Base-by-base conservation (phyloP, 2,797 vertebrate genomes). In the Nannoperca australis region DNA sequence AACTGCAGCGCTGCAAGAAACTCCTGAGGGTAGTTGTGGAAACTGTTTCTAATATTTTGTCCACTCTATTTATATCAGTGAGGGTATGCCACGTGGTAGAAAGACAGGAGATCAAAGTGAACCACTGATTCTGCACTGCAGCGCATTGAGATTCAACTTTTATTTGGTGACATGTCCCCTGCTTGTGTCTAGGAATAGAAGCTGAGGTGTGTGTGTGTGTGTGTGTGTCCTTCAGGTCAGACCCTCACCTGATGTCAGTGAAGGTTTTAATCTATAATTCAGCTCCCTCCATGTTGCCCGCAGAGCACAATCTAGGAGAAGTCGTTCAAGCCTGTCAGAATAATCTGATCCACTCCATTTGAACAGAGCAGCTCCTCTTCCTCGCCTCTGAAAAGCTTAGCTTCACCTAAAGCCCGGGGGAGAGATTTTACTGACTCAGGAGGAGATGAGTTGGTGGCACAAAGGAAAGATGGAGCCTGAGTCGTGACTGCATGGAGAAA, bases 201-300 rank as follows among this genome's bases (percentile, higher is more conserved):
- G 7, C 59, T 0, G 18, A 50, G 51, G 36, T 49, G 79, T 63
- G 70, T 73, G 22, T 67, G 53, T 65, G 70, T 73, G 27, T 67
- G 54, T 65, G 40, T 20, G 65, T 75, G 47, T 53, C 45, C 66
- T 63, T 66, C 70, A 66, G 70, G 55, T 77, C 79, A 55, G 42
- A 22, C 53, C 55, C 45, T 63, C 76, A 78, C 71, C 83, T 87
- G 76, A 85, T 73, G 82, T 68, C 59, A 45, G 69, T 1, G 8
- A 7, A 73, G 67, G 64, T 75, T 81, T 72, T 79, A 72, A 92
- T 92, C 84, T 88, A 90, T 89, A 91, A 92, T 91, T 92, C 87
- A 92, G 78, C 27, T 68, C 3, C 53, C 66, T 73, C 62, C 22
- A 2, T 45, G 79, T 53, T 58, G n/a, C 79, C 79, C 0, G 17